These are phyloP conservation scores for Pachyrhynchus sulphureomaculatus DNA, from an alignment of 1,140 invertebrate genomes.

Conservation along the genomic window DNA sequence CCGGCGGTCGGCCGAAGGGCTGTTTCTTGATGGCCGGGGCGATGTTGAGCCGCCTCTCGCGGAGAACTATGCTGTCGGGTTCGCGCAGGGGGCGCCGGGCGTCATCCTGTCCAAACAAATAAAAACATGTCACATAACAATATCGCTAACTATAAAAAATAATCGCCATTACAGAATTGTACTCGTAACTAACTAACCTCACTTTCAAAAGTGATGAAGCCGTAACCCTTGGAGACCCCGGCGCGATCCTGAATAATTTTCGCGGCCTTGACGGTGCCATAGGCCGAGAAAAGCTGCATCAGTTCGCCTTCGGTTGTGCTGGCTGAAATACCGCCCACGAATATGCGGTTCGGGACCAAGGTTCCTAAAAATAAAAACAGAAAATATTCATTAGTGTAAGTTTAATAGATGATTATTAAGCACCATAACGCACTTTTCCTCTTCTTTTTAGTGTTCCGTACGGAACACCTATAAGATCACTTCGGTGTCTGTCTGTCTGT, in stretches of 20 bases:
- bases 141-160: background rate
- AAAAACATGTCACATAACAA: background rate
- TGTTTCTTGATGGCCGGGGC: conserved; percentile 90
- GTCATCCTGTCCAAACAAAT: conserved; percentile 61
- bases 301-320: conserved; percentile 83
- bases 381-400: background rate
- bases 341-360: conserved; percentile 89
- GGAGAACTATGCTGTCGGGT: conserved; percentile 61
- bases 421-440: too few relatives aligned
- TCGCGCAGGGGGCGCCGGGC: conserved; percentile 73
- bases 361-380: conserved; percentile 56
- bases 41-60: conserved; percentile 84
- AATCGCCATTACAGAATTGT: background rate
- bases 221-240: conserved; percentile 92
- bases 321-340: conserved; percentile 90
- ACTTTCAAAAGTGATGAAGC: conserved; percentile 93
- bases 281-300: conserved; percentile 78
- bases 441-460: too few relatives aligned
- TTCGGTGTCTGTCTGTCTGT: too few relatives aligned
- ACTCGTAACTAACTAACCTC: conserved; percentile 51
- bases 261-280: conserved; percentile 88
- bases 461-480: too few relatives aligned
- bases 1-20: conserved; percentile 50
- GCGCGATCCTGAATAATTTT: conserved; percentile 93
- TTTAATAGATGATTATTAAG: background rate